Percentiles rank a stretch among this genome's conserved stretches.
These are phyloP conservation scores for Alca torda DNA, from an alignment of 2,797 vertebrate species.

Conservation along the genomic window DNA sequence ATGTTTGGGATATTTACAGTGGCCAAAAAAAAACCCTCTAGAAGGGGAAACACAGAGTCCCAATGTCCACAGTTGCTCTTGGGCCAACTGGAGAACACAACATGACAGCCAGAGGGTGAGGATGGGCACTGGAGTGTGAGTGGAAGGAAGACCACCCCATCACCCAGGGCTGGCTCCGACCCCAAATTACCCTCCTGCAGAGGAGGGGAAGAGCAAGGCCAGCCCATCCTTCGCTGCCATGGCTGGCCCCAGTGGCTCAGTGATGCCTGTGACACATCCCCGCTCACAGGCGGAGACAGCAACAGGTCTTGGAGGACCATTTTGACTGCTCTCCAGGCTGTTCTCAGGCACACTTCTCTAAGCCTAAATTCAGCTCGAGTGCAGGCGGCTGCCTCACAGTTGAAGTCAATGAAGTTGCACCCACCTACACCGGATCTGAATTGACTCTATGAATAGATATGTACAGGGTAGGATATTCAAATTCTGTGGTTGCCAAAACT, in stretches of 20 bases:
- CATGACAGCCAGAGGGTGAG: neutral
- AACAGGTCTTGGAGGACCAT: neutral
- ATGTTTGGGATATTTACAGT: neutral
- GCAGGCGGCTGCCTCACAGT: slow-evolving; percentile 60
- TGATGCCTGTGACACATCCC: neutral
- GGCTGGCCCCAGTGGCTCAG: neutral
- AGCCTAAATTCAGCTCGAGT: slow-evolving; percentile 57
- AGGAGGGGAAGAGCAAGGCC: neutral
- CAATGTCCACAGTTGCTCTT: neutral
- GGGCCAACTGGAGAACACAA: neutral
- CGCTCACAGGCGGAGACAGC: neutral
- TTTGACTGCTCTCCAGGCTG: neutral
- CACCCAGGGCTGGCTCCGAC: neutral
- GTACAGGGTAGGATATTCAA: slow-evolving; percentile 63
- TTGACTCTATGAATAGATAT: slow-evolving; percentile 67
- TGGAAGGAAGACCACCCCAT: neutral
- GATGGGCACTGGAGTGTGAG: neutral
- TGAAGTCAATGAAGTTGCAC: slow-evolving; percentile 70
- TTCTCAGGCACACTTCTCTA: neutral
- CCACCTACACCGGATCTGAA: slow-evolving; percentile 69
- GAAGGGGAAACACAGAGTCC: neutral
- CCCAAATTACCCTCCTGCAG: neutral
- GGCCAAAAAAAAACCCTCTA: fast-evolving
- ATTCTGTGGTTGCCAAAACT: slow-evolving; percentile 64
- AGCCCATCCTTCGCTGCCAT: neutral